These are phyloP conservation scores for Acanthosoma haemorrhoidale DNA, from an alignment of 2,888 invertebrate species.

Conservation along the genomic window DNA sequence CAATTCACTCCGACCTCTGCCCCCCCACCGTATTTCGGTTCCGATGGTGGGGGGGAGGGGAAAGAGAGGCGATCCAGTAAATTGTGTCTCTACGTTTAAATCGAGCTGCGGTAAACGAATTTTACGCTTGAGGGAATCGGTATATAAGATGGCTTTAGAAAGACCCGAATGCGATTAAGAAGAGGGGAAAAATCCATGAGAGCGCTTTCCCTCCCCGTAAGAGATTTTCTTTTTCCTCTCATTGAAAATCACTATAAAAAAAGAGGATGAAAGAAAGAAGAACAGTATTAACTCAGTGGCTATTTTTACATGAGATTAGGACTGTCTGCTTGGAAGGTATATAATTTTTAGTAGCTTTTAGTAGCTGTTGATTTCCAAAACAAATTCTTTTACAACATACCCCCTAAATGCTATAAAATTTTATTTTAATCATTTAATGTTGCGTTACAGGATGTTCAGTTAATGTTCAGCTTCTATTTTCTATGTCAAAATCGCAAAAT, in stretches of 20 bases:
- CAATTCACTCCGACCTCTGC: background rate
- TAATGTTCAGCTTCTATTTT: no score
- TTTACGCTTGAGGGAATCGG: conserved; percentile 23
- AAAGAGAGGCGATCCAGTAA: background rate
- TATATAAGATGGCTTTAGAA: conserved; percentile 11
- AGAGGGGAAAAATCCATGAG: background rate
- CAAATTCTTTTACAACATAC: no score
- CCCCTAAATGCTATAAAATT: no score
- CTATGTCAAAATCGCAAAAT: no score
- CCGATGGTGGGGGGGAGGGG: background rate
- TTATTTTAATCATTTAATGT: no score
- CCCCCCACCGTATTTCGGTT: background rate
- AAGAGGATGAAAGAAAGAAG: no score
- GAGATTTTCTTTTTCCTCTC: background rate
- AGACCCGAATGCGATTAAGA: conserved; percentile 7
- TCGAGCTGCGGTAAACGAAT: conserved; percentile 22
- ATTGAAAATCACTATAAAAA: conserved; percentile 2
- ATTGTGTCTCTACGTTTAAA: conserved; percentile 24
- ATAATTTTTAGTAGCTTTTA: no score
- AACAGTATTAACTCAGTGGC: background rate
- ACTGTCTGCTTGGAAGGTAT: no score
- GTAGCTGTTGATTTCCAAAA: no score
- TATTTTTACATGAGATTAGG: no score
- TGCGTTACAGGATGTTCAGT: no score
- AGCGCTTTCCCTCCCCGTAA: background rate